These are phyloP conservation scores for Rhagium mordax DNA, from an alignment of 2,888 invertebrate genomes.

Conservation along the genomic window DNA sequence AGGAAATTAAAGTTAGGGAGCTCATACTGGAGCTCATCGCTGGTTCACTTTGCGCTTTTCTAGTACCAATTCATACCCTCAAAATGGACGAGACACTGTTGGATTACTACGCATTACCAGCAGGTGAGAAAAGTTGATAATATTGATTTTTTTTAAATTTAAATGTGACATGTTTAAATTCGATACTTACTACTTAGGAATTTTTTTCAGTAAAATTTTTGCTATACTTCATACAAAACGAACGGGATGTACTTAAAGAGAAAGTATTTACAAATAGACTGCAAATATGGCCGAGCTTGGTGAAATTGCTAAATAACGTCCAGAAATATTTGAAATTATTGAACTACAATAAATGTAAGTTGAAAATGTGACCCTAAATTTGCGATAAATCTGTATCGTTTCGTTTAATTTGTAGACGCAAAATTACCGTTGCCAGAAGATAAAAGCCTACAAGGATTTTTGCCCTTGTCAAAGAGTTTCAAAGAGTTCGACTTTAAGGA, in stretches of 20 bases:
- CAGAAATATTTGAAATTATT: conserved; percentile 72
- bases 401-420: conserved; percentile 71
- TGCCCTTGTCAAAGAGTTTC: conserved; percentile 78
- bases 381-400: no score
- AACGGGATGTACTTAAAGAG: conserved; percentile 72
- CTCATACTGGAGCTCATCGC: conserved; percentile 77
- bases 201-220: conserved; percentile 79
- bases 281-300: conserved; percentile 86
- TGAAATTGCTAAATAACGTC: conserved; percentile 81
- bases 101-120: conserved; percentile 80
- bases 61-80: conserved; percentile 81
- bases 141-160: no score
- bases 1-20: conserved; percentile 75
- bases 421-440: conserved; percentile 84
- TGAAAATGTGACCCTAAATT: conserved; percentile 5
- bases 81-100: conserved; percentile 76
- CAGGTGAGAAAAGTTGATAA: conserved; percentile 71
- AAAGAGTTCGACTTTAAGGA: conserved; percentile 73
- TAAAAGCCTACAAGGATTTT: conserved; percentile 84
- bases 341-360: conserved; percentile 73
- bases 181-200: no score
- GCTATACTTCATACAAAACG: conserved; percentile 80
- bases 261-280: conserved; percentile 74
- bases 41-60: conserved; percentile 78
- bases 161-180: no score